Evolutionary conservation across 30 jellyfish, hydroid and myxozoan species (phyloP).

Genomic region (Nemopilema nomurai): DNA sequence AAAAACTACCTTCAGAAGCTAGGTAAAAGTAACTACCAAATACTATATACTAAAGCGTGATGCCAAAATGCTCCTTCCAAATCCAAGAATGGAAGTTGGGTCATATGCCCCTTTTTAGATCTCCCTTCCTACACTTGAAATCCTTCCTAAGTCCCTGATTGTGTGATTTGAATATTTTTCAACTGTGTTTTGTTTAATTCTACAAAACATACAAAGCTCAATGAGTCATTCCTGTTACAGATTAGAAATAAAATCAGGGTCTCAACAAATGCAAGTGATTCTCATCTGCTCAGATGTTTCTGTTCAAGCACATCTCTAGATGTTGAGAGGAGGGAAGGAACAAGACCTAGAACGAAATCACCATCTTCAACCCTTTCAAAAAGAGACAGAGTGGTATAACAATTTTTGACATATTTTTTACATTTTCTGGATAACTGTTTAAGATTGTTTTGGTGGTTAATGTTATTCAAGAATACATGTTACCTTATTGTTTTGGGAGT

Average conservation of each 20-base stretch:
- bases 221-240: neutral
- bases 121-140: no score
- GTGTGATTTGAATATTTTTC: no score
- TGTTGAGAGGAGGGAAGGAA: slow-evolving; percentile 5
- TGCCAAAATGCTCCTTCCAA: no score
- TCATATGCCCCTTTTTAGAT: no score
- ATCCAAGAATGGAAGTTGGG: no score
- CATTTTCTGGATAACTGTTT: neutral
- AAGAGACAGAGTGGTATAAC: slow-evolving; percentile 66
- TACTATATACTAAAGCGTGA: no score
- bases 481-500: neutral
- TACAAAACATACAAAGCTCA: no score
- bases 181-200: no score
- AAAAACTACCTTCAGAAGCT: no score
- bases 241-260: neutral
- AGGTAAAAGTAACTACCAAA: no score
- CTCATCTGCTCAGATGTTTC: slow-evolving; percentile 4
- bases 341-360: slow-evolving; percentile 72
- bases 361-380: slow-evolving; percentile 57
- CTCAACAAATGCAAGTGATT: neutral
- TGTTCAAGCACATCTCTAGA: slow-evolving; percentile 14
- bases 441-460: neutral
- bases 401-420: neutral
- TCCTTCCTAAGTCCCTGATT: no score
- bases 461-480: neutral